Conservation (phyloP, 2,888 invertebrate species). For the Colostygia pectinataria region DNA sequence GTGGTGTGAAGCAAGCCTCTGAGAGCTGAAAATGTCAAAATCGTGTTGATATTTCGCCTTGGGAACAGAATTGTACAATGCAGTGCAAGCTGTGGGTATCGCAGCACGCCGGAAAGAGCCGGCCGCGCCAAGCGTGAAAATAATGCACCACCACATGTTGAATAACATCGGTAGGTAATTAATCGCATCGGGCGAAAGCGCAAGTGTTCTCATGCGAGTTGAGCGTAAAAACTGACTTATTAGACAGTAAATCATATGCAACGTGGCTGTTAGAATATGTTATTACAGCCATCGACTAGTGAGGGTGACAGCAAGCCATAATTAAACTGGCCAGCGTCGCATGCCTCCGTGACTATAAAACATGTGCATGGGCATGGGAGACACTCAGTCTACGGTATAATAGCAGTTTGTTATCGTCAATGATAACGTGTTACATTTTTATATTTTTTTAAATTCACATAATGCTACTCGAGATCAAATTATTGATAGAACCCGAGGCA, state of each 20-base stretch:
- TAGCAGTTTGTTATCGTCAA: too few species aligned
- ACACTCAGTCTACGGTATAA: conserved; percentile 26
- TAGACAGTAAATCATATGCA: conserved; percentile 49
- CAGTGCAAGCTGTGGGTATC: conserved; percentile 32
- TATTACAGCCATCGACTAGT: conserved; percentile 32
- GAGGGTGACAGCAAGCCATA: conserved; percentile 26
- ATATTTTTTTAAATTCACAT: too few species aligned
- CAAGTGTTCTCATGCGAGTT: conserved; percentile 73
- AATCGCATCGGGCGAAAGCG: conserved; percentile 71
- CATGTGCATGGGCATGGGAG: conserved; percentile 28
- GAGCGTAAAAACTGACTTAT: conserved; percentile 55
- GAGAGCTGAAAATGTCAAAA: conserved; percentile 75
- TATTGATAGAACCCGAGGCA: too few species aligned
- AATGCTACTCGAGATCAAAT: too few species aligned
- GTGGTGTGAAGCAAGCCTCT: conserved; percentile 59
- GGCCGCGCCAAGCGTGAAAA: conserved; percentile 62
- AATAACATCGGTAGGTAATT: conserved; percentile 71
- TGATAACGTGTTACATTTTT: too few species aligned
- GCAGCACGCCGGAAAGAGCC: conserved; percentile 58
- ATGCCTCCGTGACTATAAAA: conserved; percentile 23
- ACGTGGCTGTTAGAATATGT: conserved; percentile 30
- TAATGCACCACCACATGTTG: conserved; percentile 76
- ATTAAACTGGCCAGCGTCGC: conserved; percentile 29
- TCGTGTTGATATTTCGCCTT: conserved; percentile 66
- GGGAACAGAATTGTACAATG: conserved; percentile 44